phyloP scores from a whole-genome alignment of 2,888 invertebrate species.

The Drosophila cyrtoloma region DNA sequence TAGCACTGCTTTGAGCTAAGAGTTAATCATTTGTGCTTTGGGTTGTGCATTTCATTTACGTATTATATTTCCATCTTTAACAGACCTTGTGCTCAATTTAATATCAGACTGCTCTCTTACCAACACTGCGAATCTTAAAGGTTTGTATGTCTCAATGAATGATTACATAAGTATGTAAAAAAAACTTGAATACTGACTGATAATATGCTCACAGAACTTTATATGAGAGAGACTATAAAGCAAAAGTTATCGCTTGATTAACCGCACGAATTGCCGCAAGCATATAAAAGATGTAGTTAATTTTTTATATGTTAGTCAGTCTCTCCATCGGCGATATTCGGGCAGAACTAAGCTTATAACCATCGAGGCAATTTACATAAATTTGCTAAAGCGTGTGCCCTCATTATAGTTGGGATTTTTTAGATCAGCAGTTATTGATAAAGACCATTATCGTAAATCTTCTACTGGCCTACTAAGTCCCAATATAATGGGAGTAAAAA shows the following conservation, averaged over 20 bases:
- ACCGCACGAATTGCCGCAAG: not conserved
- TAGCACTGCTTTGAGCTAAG: not conserved
- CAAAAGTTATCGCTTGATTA: slow-evolving; percentile 36
- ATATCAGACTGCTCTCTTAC: slow-evolving; percentile 4
- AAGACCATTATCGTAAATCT: slow-evolving; percentile 46
- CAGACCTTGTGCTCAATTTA: slow-evolving; percentile 20
- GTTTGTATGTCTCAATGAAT: not conserved
- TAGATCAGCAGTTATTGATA: slow-evolving; percentile 85
- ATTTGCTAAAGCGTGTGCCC: slow-evolving; percentile 55
- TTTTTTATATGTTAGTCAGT: slow-evolving; percentile 21
- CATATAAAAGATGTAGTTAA: slow-evolving; percentile 38
- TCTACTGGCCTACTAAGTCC: slow-evolving; percentile 86
- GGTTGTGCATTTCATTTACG: not conserved
- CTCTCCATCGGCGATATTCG: slow-evolving; percentile 9
- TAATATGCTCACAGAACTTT: not conserved
- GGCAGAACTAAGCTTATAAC: not conserved
- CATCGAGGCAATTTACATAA: not conserved
- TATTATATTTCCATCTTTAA: slow-evolving; percentile 29
- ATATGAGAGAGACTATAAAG: not conserved
- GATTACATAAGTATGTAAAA: not conserved
- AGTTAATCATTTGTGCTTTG: not conserved
- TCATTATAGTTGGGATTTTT: slow-evolving; percentile 85
- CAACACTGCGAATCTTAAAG: not conserved
- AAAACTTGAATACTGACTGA: not conserved
- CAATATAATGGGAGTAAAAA: slow-evolving; percentile 84